Evolutionary conservation across 2,888 invertebrate genomes (phyloP).

Genomic region (Pristionchus fissidentatus): DNA sequence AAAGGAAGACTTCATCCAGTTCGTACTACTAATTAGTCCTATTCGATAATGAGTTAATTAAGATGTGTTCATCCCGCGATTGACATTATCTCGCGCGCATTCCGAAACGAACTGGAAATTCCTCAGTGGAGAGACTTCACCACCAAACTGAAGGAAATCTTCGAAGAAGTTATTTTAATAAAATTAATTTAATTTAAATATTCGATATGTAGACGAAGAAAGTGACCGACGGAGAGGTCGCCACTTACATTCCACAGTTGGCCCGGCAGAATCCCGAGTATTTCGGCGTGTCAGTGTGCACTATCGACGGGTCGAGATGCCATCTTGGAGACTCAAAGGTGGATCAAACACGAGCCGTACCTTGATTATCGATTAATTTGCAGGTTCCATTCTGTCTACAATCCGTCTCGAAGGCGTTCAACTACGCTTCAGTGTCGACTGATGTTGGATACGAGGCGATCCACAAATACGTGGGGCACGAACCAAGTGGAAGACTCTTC

Average conservation of each 20-base stretch:
- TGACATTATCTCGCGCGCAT: slow-evolving; percentile 65
- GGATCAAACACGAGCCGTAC: neutral
- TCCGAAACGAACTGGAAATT: slow-evolving; percentile 86
- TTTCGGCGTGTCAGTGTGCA: slow-evolving; percentile 96
- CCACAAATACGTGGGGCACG: slow-evolving; percentile 94
- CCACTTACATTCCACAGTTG: slow-evolving; percentile 91
- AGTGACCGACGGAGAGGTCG: slow-evolving; percentile 61
- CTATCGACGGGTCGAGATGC: slow-evolving; percentile 89
- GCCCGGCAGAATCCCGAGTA: slow-evolving; percentile 85
- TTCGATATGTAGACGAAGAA: neutral
- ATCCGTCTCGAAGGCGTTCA: slow-evolving; percentile 84
- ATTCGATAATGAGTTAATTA: neutral
- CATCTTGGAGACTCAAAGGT: slow-evolving; percentile 86
- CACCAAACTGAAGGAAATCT: slow-evolving; percentile 92
- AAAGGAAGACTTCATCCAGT: slow-evolving; percentile 68
- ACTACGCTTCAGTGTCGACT: slow-evolving; percentile 90
- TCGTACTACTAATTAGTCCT: neutral
- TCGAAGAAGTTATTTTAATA: slow-evolving; percentile 86
- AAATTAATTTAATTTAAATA: neutral
- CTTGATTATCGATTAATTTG: slow-evolving; percentile 79
- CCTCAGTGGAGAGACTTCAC: slow-evolving; percentile 93
- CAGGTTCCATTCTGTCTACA: slow-evolving; percentile 87
- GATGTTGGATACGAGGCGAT: slow-evolving; percentile 85
- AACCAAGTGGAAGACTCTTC: slow-evolving; percentile 95
- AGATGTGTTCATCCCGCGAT: slow-evolving; percentile 58